Percentiles rank a stretch among this genome's conserved stretches.
Conservation (phyloP, 2,888 invertebrate genomes). For the Kryphioiulus occultus region DNA sequence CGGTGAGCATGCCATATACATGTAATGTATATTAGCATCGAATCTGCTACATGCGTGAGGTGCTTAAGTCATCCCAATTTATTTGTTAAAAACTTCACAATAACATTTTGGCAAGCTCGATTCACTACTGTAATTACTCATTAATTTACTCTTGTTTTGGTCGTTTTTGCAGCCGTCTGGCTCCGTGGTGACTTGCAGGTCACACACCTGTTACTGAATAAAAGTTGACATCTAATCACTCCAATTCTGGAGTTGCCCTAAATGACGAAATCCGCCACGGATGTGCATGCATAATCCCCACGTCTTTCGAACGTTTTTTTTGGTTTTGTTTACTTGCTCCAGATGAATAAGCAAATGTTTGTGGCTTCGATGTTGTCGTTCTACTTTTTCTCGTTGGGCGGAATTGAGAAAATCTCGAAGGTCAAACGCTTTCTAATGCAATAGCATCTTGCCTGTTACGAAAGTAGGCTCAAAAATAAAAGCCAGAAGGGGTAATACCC, state of each 20-base stretch:
- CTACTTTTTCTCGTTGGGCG: conserved; percentile 4
- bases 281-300: neutral
- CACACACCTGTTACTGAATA: neutral
- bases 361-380: neutral
- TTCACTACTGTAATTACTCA: no score
- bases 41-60: no score
- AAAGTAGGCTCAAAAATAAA: neutral
- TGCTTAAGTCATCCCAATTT: no score
- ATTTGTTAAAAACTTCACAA: no score
- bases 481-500: neutral
- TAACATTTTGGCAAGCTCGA: no score
- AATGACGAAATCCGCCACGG: neutral
- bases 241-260: neutral
- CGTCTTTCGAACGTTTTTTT: neutral
- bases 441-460: neutral
- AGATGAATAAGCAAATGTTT: neutral
- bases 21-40: no score
- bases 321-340: conserved; percentile 8
- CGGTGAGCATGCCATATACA: no score
- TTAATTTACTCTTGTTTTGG: no score
- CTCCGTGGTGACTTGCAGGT: neutral
- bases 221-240: neutral
- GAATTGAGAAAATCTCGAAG: neutral
- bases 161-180: no score
- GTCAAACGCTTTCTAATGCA: conserved; percentile 3